Evolutionary conservation across 1,140 invertebrate genomes (phyloP).

Genomic region (Trichomalopsis sarcophagae): DNA sequence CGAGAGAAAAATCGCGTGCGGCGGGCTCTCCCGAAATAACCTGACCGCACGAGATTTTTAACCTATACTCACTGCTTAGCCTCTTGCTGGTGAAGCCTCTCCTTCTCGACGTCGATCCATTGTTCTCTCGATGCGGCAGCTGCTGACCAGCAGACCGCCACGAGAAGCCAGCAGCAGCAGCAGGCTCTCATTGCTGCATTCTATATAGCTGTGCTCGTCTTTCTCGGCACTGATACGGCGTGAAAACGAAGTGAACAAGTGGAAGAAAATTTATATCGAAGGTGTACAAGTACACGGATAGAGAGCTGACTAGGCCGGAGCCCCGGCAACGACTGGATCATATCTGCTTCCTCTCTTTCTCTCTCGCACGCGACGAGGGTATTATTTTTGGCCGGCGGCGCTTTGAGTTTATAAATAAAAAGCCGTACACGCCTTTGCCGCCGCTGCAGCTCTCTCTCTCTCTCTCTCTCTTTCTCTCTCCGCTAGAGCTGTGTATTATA

Average conservation of each 20-base stretch:
- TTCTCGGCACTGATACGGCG: neutral
- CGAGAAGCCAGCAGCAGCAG: neutral
- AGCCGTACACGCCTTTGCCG: neutral
- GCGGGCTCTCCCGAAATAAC: neutral
- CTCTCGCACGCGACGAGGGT: slow-evolving; percentile 18
- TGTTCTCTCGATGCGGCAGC: neutral
- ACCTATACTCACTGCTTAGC: neutral
- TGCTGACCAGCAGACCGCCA: neutral
- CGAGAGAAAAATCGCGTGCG: neutral
- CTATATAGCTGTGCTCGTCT: neutral
- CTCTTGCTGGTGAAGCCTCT: neutral
- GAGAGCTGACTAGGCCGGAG: slow-evolving; percentile 34
- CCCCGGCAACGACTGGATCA: slow-evolving; percentile 41
- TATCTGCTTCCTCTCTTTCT: neutral
- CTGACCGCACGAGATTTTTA: neutral
- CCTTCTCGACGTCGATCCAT: neutral
- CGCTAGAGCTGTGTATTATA: neutral
- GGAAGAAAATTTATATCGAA: neutral
- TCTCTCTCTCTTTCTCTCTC: no score
- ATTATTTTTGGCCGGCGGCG: slow-evolving; percentile 50
- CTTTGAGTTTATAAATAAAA: slow-evolving; percentile 52
- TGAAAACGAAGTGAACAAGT: no score
- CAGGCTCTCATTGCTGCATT: neutral
- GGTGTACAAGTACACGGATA: neutral
- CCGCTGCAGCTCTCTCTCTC: neutral